phyloP scores from a whole-genome alignment of 2,888 invertebrate genomes.

The Agrochola lota region DNA sequence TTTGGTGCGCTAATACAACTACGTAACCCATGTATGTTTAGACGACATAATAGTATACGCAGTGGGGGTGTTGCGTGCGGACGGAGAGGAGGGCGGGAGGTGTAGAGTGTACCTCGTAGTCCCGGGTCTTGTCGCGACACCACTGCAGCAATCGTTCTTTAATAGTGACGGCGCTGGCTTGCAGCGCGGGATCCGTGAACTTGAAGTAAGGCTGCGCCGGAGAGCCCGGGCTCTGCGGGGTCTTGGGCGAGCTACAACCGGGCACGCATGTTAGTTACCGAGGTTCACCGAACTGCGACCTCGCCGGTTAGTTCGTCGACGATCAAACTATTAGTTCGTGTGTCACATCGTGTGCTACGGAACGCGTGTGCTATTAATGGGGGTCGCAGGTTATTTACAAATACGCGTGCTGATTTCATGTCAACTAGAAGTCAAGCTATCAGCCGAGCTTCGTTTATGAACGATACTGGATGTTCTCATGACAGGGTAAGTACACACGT shows the following conservation, averaged over 20 bases:
- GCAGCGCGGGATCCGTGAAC: constrained; percentile 97
- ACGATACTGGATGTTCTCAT: constrained; percentile 57
- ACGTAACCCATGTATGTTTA: constrained; percentile 25
- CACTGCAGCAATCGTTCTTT: constrained; percentile 99
- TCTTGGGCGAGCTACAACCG: constrained; percentile 93
- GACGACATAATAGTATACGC: constrained; percentile 61
- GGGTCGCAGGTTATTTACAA: constrained; percentile 78
- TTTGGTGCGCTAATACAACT: constrained; percentile 40
- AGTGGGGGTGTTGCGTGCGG: constrained; percentile 69
- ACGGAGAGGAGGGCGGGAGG: constrained; percentile 67
- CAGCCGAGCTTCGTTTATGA: constrained; percentile 59
- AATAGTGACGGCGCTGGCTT: constrained; percentile 97
- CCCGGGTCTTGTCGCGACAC: constrained; percentile 99
- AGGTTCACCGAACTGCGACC: constrained; percentile 57
- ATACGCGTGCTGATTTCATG: constrained; percentile 67
- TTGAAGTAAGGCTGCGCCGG: constrained; percentile 95
- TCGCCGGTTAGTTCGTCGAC: constrained; percentile 68
- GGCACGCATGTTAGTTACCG: constrained; percentile 86
- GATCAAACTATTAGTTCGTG: constrained; percentile 71
- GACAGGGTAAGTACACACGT: constrained; percentile 56
- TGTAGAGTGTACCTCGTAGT: constrained; percentile 96
- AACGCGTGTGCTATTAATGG: constrained; percentile 76
- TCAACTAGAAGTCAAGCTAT: constrained; percentile 68
- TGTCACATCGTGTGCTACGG: constrained; percentile 73
- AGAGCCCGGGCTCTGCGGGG: constrained; percentile 91